Base-by-base conservation (phyloP, 2,888 invertebrate species). In the Priocnemis perturbator region DNA sequence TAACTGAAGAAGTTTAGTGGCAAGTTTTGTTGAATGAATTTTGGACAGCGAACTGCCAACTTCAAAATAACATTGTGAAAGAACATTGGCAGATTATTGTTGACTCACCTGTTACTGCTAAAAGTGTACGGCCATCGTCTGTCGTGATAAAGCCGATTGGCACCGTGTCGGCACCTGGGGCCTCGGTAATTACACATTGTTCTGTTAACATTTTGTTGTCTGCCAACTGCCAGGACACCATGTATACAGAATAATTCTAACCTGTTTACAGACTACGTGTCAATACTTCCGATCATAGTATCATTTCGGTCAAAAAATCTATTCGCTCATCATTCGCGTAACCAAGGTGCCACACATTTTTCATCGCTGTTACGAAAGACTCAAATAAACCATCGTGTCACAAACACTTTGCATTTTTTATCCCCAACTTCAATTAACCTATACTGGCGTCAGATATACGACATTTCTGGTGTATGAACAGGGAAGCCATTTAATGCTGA, bases 61-160 rank as follows among this genome's bases (percentile, higher is more conserved):
- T 7, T 37, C n/a, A 61, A 45, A 9, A 52, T 59, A 14, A 23
- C 11, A 59, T 56, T 17, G 3, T 17, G 44, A 57, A 17, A n/a
- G n/a, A n/a, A 4, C 44, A 2, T 52, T 58, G 47, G 21, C 50
- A 19, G 9, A 30, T 53, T 17, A 17, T 4, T 1, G 30, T 45
- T 1, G 2, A 44, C 68, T 75, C 67, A 85, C 87, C 85, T 56
- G 83, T 76, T 15, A 87, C 78, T 23, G 86, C 83, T 9, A 87
- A 64, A 17, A 87, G 69, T 0, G 87, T 82, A 19, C 81, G 76
- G 21, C 86, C 86, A 69, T 87, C 87, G 4, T 87, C 86, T 0
- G 85, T 82, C 11, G 86, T 81, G 48, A 87, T 80, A 64, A 86
- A 81, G 73, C 86, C 81, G 61, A 87, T 74, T 7, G 85, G 81